Evolutionary conservation across 23 tunicate genomes (phyloP), one percentile per base, ranked within the genome.

Genomic region (Halocynthia roretzi): DNA sequence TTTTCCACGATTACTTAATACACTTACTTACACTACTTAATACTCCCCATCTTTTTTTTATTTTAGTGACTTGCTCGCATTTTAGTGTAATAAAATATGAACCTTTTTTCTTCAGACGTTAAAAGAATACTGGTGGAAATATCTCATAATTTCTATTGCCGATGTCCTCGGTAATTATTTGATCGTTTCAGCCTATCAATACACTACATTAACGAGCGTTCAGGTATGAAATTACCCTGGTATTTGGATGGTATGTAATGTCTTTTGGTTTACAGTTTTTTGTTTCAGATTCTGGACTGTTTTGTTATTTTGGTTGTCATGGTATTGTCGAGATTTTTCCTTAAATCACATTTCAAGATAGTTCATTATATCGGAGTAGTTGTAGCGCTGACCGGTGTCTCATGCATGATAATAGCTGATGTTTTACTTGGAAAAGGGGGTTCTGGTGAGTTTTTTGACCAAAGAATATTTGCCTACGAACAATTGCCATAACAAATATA

Each of bases 321-420:
- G 97, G 40, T 85, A 17, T 69, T 91, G 12, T 91, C 97, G 12
- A 85, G 84, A 54, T 91, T 78, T 53, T 50, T 81, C n/a, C 50
- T 91, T 18, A 81, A 82, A 81, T 63, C 87, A 49, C 91, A 91
- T 6, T 91, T 81, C 67, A 54, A 81, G 20, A 17, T 23, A 6
- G 84, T 85, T 6, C 97, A 91, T 73, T 91, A 10, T 81, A 55
- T 83, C 56, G 97, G 91, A 10, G 82, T 85, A 52, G 75, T 82
- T 0, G 63, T 91, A 50, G 87, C 97, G 6, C 52, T 91, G 55
- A 56, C 74, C 10, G 97, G 97, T 19, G 97, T 91, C 62, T 91
- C 78, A 5, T 85, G 90, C 64, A 91, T 91, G 97, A 88, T 91
- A 40, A 85, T 76, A 20, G 97, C 97, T 71, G 97, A 91, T 82